Evolutionary conservation across 2,888 invertebrate genomes (phyloP).

Genomic region (Teleogryllus oceanicus): DNA sequence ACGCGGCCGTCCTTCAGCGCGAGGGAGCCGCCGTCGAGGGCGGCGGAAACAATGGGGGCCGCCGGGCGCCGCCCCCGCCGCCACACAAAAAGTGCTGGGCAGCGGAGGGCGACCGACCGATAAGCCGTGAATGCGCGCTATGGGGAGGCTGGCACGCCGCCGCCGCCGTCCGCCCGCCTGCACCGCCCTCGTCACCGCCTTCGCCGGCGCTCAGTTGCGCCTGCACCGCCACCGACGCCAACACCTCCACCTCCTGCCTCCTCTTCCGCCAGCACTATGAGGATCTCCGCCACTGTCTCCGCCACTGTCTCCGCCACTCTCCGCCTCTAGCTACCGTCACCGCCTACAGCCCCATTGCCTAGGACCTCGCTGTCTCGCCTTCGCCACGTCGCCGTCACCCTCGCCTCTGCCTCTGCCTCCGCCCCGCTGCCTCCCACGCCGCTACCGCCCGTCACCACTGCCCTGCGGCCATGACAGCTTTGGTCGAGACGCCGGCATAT

Average conservation of each 20-base stretch:
- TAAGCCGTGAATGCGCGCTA: constrained; percentile 10
- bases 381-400: background rate
- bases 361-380: too few species aligned
- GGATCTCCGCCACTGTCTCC: too few species aligned
- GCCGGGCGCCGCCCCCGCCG: background rate
- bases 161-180: background rate
- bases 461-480: background rate
- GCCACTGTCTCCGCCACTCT: too few species aligned
- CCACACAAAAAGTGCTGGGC: constrained; percentile 18
- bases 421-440: too few species aligned
- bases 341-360: background rate
- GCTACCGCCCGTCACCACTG: too few species aligned
- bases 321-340: background rate
- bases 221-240: too few species aligned
- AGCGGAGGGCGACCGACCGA: background rate
- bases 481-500: background rate
- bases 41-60: background rate
- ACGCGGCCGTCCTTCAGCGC: background rate
- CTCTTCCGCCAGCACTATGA: too few species aligned
- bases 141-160: background rate
- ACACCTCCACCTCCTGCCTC: too few species aligned
- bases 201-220: too few species aligned
- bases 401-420: background rate
- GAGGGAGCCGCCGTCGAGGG: background rate
- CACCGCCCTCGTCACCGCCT: background rate